phyloP scores from a whole-genome alignment of 2,888 invertebrate genomes.

The Hirtodrosophila cameraria region DNA sequence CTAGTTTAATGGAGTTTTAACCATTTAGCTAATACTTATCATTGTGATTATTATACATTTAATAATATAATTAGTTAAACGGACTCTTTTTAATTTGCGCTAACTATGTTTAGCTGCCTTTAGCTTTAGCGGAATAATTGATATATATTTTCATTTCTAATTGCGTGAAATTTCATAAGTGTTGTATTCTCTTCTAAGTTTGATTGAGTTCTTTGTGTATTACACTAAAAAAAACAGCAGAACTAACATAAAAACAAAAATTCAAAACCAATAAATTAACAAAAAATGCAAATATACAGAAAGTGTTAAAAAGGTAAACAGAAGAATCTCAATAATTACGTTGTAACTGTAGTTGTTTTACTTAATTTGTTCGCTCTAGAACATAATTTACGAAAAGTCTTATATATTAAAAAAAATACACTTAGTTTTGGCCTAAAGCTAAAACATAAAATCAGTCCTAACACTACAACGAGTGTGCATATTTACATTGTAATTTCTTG shows the following conservation, averaged over 20 bases:
- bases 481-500: slow-evolving; percentile 52
- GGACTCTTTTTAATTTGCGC: slow-evolving; percentile 39
- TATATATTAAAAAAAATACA: slow-evolving; percentile 29
- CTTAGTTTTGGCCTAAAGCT: slow-evolving; percentile 35
- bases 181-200: slow-evolving; percentile 21
- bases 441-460: slow-evolving; percentile 45
- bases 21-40: slow-evolving; percentile 19
- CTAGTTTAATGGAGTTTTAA: slow-evolving; percentile 7
- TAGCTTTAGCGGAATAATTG: slow-evolving; percentile 53
- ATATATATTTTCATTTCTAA: slow-evolving; percentile 45
- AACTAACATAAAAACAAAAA: not conserved
- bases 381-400: slow-evolving; percentile 47
- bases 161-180: slow-evolving; percentile 54
- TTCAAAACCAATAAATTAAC: not conserved
- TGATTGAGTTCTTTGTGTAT: slow-evolving; percentile 5
- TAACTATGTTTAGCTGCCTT: slow-evolving; percentile 36
- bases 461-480: slow-evolving; percentile 40
- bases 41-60: slow-evolving; percentile 6
- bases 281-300: slow-evolving; percentile 28
- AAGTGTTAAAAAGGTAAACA: slow-evolving; percentile 7
- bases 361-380: slow-evolving; percentile 42
- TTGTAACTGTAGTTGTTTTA: slow-evolving; percentile 25
- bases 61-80: slow-evolving; percentile 39
- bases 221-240: slow-evolving; percentile 10
- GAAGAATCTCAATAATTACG: slow-evolving; percentile 14